Evolutionary conservation across 2,797 vertebrate genomes (phyloP).

Genomic region (Onychomys torridus): DNA sequence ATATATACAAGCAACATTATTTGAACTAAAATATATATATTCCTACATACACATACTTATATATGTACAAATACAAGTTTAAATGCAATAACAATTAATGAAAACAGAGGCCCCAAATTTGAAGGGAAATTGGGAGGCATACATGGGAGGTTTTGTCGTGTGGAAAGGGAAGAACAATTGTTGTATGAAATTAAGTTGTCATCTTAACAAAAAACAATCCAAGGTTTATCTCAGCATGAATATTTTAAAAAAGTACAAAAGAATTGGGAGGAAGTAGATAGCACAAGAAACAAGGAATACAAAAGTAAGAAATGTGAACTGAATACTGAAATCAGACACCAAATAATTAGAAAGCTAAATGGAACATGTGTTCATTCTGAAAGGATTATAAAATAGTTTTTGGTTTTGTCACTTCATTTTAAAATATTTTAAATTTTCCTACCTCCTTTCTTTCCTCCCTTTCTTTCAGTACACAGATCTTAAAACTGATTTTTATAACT

Average conservation of each 20-base stretch:
- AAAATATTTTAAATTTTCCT: not conserved
- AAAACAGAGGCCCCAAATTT: not conserved
- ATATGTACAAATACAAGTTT: not conserved
- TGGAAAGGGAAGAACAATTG: not conserved
- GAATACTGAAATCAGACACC: not conserved
- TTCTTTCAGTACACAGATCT: not conserved
- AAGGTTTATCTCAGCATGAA: not conserved
- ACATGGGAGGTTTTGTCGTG: too few relatives aligned
- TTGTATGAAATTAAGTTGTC: not conserved
- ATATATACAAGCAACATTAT: not conserved
- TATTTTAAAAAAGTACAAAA: not conserved
- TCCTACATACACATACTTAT: too few relatives aligned
- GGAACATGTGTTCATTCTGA: not conserved
- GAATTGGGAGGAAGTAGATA: not conserved
- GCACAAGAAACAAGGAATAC: not conserved
- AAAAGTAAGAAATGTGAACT: not conserved
- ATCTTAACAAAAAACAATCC: not conserved
- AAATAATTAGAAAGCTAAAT: not conserved
- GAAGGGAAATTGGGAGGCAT: not conserved
- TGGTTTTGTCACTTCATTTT: not conserved
- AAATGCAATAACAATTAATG: not conserved
- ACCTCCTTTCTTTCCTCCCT: not conserved
- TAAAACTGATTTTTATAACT: not conserved
- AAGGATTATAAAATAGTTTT: not conserved
- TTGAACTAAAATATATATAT: not conserved